These are phyloP conservation scores for Chymomyza amoena DNA, from an alignment of 2,888 invertebrate species.

Conservation along the genomic window DNA sequence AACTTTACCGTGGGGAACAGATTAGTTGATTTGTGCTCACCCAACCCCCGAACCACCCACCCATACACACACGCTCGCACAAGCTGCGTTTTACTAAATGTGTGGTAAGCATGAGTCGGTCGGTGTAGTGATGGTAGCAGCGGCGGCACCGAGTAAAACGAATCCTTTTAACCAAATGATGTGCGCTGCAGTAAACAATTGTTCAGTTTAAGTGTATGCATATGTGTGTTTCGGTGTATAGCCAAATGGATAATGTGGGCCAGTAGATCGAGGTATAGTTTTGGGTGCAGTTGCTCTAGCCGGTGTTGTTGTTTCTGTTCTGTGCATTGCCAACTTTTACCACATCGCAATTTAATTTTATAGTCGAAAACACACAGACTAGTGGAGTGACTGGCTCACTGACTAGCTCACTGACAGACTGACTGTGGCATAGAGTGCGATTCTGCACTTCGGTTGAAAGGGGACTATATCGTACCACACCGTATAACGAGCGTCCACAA, in stretches of 20 bases:
- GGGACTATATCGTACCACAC: background rate
- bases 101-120: background rate
- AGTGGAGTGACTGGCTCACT: background rate
- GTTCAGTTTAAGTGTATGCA: constrained; percentile 49
- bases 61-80: constrained; percentile 6
- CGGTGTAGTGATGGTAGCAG: constrained; percentile 1
- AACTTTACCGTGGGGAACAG: constrained; percentile 73
- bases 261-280: constrained; percentile 54
- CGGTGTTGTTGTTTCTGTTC: constrained; percentile 32
- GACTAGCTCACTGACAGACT: background rate
- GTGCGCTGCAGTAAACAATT: constrained; percentile 66
- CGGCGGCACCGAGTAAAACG: constrained; percentile 54
- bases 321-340: constrained; percentile 66
- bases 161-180: constrained; percentile 77
- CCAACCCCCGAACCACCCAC: constrained; percentile 27
- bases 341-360: constrained; percentile 73
- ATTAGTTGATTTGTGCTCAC: constrained; percentile 69
- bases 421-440: background rate
- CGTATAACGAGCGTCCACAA: background rate
- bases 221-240: constrained; percentile 37
- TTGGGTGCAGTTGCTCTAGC: constrained; percentile 17
- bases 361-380: constrained; percentile 68
- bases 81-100: background rate
- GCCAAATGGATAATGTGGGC: constrained; percentile 65
- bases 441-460: background rate